Base-by-base conservation (phyloP, 2,113 vertebrate genomes). In the Heliornis fulica region DNA sequence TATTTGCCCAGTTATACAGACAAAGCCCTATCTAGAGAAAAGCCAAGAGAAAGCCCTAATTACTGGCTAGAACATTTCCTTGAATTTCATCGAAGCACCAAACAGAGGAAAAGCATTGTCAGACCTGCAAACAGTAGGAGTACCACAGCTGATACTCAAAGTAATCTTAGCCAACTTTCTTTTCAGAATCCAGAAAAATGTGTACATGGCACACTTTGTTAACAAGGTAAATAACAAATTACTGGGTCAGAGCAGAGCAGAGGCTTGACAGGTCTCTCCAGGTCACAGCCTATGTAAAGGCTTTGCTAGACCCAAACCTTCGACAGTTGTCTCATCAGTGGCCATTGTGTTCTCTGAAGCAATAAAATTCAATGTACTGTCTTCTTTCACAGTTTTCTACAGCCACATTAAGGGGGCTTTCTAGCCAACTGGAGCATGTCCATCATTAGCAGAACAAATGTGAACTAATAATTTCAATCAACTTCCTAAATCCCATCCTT, bases 181-280 rank as follows among this genome's bases (percentile, higher is more conserved):
- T 53, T 66, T 68, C 43, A 71, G 43, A 56, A 86, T 7, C 3
- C 43, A 50, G 16, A 54, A 43, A 13, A 6, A 14, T n/a, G n/a
- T 9, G 23, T 16, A 29, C 7, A 19, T 2, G 2, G 43, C n/a
- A 11, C 22, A 15, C 10, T 40, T 86, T 45, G 25, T 28, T 13
- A 72, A 57, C n/a, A 54, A 77, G 10, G 5, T 13, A 18, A 63
- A 36, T 9, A 59, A 40, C 4, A 70, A 66, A 75, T n/a, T 0
- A 28, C 1, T 1, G 13, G 25, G 26, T 32, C 38, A 86, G 36
- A 79, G 7, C 34, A 60, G 13, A 0, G 0, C 3, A 23, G 13
- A 75, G 19, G 16, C 43, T 79, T 40, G 6, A 40, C 32, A 65
- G 20, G 11, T 54, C 54, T 6, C 69, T 43, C 41, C 26, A 36